These are phyloP conservation scores for Coptotermes formosanus DNA, from an alignment of 1,140 invertebrate species.

Conservation along the genomic window DNA sequence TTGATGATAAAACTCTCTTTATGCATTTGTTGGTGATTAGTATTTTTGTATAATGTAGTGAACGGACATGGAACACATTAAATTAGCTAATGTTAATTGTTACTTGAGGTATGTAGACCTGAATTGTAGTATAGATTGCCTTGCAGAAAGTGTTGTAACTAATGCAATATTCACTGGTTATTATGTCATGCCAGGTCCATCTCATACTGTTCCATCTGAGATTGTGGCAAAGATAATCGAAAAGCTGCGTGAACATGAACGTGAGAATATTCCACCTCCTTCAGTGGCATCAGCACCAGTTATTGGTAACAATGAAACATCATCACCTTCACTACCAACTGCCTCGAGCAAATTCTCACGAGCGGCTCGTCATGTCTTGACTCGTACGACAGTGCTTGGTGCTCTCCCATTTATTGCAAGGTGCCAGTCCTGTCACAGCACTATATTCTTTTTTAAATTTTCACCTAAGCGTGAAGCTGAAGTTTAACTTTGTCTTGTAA, in stretches of 20 bases:
- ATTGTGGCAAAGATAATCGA: conserved; percentile 61
- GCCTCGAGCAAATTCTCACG: conserved; percentile 38
- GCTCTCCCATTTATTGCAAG: not conserved
- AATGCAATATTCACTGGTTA: too few relatives aligned
- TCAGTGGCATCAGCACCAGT: not conserved
- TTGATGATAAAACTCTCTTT: too few relatives aligned
- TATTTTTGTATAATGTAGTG: too few relatives aligned
- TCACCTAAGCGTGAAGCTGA: too few relatives aligned
- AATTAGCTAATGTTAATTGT: too few relatives aligned
- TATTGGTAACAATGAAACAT: not conserved
- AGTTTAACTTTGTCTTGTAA: too few relatives aligned
- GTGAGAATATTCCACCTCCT: conserved; percentile 39
- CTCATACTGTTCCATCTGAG: conserved; percentile 54
- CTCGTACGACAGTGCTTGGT: conserved; percentile 25
- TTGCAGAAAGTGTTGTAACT: too few relatives aligned
- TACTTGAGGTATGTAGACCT: too few relatives aligned
- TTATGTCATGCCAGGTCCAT: conserved; percentile 45
- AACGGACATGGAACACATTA: too few relatives aligned
- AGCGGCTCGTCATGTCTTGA: conserved; percentile 37
- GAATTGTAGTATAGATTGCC: too few relatives aligned
- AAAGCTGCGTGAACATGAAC: conserved; percentile 54
- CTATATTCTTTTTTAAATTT: too few relatives aligned
- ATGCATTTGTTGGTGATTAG: too few relatives aligned
- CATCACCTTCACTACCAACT: conserved; percentile 35
- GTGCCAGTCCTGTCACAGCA: not conserved